A percentile compares a stretch with the other conserved stretches of the same genome.
Evolutionary conservation across 2,113 vertebrate species (phyloP).

Genomic region (Todiramphus chloris): DNA sequence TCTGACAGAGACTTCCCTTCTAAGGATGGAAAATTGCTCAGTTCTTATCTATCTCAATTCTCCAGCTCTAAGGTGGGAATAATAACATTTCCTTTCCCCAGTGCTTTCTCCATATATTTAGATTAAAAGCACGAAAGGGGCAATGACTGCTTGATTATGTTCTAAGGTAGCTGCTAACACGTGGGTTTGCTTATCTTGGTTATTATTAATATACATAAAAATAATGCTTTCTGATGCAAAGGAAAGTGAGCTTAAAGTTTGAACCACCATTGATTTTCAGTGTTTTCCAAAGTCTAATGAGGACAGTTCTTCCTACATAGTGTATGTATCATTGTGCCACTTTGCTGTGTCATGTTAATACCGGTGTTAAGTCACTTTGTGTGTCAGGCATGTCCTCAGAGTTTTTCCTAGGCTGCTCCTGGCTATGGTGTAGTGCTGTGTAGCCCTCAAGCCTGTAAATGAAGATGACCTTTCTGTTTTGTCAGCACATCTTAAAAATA

Average conservation of each 20-base stretch:
- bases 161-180: background rate
- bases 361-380: background rate
- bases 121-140: constrained; percentile 16
- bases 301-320: accelerated
- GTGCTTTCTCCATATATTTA: constrained; percentile 27
- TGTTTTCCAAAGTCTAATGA: background rate
- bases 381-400: background rate
- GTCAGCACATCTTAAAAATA: background rate
- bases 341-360: background rate
- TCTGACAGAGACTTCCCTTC: constrained; percentile 36
- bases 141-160: background rate
- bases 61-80: constrained; percentile 1
- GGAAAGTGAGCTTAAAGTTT: background rate
- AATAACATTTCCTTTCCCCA: constrained; percentile 20
- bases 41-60: constrained; percentile 48
- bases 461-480: background rate
- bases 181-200: background rate
- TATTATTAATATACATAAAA: background rate
- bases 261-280: background rate
- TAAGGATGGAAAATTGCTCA: constrained; percentile 37
- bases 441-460: background rate
- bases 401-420: background rate
- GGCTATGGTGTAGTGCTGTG: background rate
- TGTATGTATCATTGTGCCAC: background rate
- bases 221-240: background rate